Evolutionary conservation across 2,888 invertebrate genomes (phyloP), one percentile per base, ranked within the genome.

Genomic region (Oscheius sp.): DNA sequence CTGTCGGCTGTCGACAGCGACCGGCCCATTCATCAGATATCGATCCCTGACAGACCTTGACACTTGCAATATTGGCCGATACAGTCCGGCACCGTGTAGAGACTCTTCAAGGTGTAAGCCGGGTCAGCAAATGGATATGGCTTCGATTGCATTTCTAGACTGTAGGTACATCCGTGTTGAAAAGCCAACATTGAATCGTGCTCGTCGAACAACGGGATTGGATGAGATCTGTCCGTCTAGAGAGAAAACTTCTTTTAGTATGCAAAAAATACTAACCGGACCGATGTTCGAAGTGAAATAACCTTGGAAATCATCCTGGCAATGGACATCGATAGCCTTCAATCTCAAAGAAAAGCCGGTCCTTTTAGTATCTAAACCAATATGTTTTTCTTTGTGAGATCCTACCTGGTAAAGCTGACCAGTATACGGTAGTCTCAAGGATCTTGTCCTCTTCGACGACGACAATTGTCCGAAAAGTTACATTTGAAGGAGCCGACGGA

Each of bases 61-160:
- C 85, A 85, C 21, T 72, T 76, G 69, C 85, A 85, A 68, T 78
- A 85, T 25, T 78, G 78, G 6, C 76, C 76, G 16, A 85, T 77
- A 55, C 85, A 85, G 9, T 77, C 76, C 1, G 83, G 83, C 52
- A 85, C 83, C 0, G 76, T 79, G 74, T 83, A 76, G 9, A 71
- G 55, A 7, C 46, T 53, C 12, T 75, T 74, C 12, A 76, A 66
- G 13, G 76, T 75, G 46, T 75, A 81, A 25, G 72, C 72, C 16
- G 75, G 69, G 52, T 83, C 81, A 9, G 74, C 78, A 2, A 77
- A 80, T 25, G 83, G 83, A 75, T 85, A 84, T 13, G 85, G 85
- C 68, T 76, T 82, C 2, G 85, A 82, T 27, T 77, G 79, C 63
- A 84, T 78, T 58, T 81, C 78, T 18, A 83, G 56, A 41, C 70